phyloP scores from a whole-genome alignment of 1,140 invertebrate species.

The Lordiphosa mommai region DNA sequence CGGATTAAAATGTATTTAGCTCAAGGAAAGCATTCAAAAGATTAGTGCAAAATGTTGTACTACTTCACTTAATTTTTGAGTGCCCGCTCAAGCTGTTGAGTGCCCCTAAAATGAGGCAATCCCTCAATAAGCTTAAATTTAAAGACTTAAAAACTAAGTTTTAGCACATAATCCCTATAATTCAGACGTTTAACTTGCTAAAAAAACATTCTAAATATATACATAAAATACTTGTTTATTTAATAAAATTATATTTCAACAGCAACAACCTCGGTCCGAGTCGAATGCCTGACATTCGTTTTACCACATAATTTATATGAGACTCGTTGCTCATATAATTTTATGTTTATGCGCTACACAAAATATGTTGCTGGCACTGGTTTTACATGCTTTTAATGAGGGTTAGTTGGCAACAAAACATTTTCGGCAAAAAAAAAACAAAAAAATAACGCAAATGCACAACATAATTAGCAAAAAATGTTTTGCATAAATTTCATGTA shows the following conservation, averaged over 20 bases:
- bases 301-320: constrained; percentile 16
- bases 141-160: no score
- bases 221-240: not conserved
- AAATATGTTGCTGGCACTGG: constrained; percentile 47
- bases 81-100: no score
- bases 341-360: constrained; percentile 24
- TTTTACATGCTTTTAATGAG: constrained; percentile 68
- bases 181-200: no score
- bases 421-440: constrained; percentile 26
- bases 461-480: constrained; percentile 40
- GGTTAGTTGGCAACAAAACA: constrained; percentile 14
- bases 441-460: constrained; percentile 25
- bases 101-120: no score
- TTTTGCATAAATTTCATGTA: constrained; percentile 16
- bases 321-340: constrained; percentile 15
- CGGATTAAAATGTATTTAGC: no score
- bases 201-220: no score
- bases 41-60: no score
- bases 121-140: not conserved
- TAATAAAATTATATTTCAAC: not conserved
- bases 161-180: no score
- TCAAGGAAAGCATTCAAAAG: no score
- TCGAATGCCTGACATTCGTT: constrained; percentile 6
- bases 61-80: no score
- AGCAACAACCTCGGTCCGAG: no score